phyloP scores from a whole-genome alignment of 2,797 vertebrate species.

The Fistularia tabacaria region DNA sequence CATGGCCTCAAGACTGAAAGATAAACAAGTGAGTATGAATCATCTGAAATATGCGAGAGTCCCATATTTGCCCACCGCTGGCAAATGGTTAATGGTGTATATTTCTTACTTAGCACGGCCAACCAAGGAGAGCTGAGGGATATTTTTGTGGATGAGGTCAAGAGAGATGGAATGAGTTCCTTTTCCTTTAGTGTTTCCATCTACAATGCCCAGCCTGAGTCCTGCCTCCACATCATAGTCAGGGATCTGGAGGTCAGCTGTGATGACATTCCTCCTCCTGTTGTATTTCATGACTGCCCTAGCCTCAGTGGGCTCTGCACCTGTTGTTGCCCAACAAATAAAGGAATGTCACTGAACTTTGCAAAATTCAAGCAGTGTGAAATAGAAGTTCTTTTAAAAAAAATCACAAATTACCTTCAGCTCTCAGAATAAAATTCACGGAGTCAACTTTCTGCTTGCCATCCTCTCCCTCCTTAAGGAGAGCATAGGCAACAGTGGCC shows the following conservation, averaged over 20 bases:
- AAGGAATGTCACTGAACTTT: background rate
- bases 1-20: constrained; percentile 72
- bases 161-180: constrained; percentile 78
- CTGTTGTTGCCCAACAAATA: constrained; percentile 59
- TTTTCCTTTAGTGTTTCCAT: constrained; percentile 69
- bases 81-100: background rate
- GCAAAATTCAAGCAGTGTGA: background rate
- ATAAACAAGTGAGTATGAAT: constrained; percentile 8
- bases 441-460: constrained; percentile 74
- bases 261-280: constrained; percentile 74
- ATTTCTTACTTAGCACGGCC: constrained; percentile 81
- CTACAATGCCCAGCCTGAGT: constrained; percentile 76
- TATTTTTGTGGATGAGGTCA: constrained; percentile 84
- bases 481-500: constrained; percentile 75
- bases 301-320: constrained; percentile 75
- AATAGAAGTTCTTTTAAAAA: background rate
- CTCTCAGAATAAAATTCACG: constrained; percentile 77
- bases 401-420: constrained; percentile 76
- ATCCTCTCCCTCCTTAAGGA: constrained; percentile 70
- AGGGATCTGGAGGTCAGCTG: constrained; percentile 82
- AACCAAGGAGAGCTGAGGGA: constrained; percentile 81
- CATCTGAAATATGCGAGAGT: background rate
- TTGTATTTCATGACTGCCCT: constrained; percentile 79
- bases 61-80: background rate
- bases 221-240: constrained; percentile 81